Percentiles rank a stretch among this genome's conserved stretches.
Evolutionary conservation across 53 echinoderm and acorn worm genomes (phyloP).

Genomic region (Mesocentrotus franciscanus): DNA sequence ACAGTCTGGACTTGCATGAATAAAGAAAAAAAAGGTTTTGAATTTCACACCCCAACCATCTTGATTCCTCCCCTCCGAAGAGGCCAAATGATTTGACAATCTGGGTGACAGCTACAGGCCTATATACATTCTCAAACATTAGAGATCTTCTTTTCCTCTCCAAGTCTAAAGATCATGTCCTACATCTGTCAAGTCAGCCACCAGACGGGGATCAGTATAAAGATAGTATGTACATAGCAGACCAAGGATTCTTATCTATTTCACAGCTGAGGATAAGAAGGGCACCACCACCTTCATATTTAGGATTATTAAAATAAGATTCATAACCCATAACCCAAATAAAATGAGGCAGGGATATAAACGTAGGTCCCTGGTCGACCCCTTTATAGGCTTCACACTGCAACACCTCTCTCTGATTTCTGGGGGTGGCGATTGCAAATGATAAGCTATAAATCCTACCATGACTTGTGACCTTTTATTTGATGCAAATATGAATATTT

Average conservation of each 20-base stretch:
- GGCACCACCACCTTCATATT: neutral
- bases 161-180: neutral
- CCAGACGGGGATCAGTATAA: neutral
- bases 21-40: too few relatives aligned
- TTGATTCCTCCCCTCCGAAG: too few relatives aligned
- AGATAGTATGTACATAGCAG: neutral
- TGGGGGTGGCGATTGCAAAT: neutral
- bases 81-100: neutral
- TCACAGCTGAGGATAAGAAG: neutral
- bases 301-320: neutral
- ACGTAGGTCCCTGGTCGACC: neutral
- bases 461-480: neutral
- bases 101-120: neutral
- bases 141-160: neutral
- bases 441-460: constrained; percentile 17
- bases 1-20: too few relatives aligned
- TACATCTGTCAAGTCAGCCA: neutral
- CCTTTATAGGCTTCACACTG: neutral
- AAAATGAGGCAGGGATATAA: neutral
- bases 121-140: neutral
- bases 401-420: constrained; percentile 2
- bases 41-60: too few relatives aligned
- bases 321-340: neutral
- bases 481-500: constrained; percentile 31
- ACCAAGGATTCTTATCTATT: neutral